Percentiles rank a stretch among this genome's conserved stretches.
phyloP scores from a whole-genome alignment of 1,140 invertebrate species.

The Heliconius melpomene region DNA sequence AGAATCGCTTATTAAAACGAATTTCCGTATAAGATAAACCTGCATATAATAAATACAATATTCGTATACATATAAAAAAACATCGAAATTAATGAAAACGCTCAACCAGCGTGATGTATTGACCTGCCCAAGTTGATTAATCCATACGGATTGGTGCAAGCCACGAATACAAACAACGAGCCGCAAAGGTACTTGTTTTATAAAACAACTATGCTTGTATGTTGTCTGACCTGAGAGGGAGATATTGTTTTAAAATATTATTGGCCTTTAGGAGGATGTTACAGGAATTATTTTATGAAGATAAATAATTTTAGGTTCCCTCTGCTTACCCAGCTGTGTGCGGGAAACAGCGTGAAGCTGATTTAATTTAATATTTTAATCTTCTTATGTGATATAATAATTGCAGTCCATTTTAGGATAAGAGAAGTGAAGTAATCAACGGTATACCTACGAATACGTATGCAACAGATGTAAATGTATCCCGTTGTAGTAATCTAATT shows the following conservation, averaged over 20 bases:
- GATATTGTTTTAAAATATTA: neutral
- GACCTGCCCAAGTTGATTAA: constrained; percentile 53
- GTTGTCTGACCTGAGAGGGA: neutral
- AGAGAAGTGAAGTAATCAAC: constrained; percentile 47
- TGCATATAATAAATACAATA: constrained; percentile 1
- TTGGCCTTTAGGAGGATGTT: too few relatives aligned
- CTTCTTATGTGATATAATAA: neutral
- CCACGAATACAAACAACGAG: constrained; percentile 40
- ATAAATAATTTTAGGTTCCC: too few relatives aligned
- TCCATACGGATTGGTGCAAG: constrained; percentile 41
- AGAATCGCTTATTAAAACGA: too few relatives aligned
- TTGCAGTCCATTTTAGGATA: constrained; percentile 34
- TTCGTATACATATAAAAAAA: constrained; percentile 6
- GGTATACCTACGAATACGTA: constrained; percentile 35
- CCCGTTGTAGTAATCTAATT: constrained; percentile 30
- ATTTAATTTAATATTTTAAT: too few relatives aligned
- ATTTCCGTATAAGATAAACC: neutral
- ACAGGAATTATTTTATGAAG: too few relatives aligned
- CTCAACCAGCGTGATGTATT: constrained; percentile 18
- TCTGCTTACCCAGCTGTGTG: too few relatives aligned
- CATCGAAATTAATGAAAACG: constrained; percentile 11
- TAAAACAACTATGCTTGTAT: constrained; percentile 1
- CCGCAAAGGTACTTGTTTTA: neutral
- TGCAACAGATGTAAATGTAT: constrained; percentile 41
- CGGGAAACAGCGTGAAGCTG: too few relatives aligned